phyloP scores from a whole-genome alignment of 2,888 invertebrate genomes.

The Cantharis lateralis region DNA sequence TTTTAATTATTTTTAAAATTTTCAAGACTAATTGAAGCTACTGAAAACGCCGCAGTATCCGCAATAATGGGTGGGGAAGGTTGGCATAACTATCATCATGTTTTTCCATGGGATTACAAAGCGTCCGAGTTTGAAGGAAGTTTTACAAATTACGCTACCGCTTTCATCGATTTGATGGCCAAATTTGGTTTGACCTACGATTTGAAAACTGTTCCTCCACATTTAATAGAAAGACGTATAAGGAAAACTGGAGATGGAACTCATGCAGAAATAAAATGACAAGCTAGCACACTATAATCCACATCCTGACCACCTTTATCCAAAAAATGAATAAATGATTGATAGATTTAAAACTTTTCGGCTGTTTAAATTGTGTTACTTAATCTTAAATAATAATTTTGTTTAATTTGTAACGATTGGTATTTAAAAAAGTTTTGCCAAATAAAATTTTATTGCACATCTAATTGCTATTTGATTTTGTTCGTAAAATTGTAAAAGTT shows the following conservation, averaged over 20 bases:
- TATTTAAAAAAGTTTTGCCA: neutral
- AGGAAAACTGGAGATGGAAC: constrained; percentile 75
- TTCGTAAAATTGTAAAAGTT: too few relatives aligned
- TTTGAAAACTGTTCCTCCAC: constrained; percentile 75
- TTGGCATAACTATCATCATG: constrained; percentile 88
- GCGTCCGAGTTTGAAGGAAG: constrained; percentile 80
- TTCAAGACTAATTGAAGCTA: constrained; percentile 67
- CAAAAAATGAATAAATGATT: neutral
- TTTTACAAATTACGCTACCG: constrained; percentile 73
- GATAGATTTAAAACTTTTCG: neutral
- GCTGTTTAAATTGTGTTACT: neutral
- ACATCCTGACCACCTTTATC: neutral
- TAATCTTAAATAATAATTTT: neutral
- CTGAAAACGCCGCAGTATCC: constrained; percentile 71
- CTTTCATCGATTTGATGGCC: constrained; percentile 80
- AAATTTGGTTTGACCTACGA: constrained; percentile 88
- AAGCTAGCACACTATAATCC: neutral
- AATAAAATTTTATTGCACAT: neutral
- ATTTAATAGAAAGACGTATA: constrained; percentile 71
- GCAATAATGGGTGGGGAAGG: constrained; percentile 75
- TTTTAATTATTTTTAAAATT: neutral
- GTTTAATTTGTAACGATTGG: neutral
- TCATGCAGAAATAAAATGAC: constrained; percentile 56
- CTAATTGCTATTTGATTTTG: neutral
- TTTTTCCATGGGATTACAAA: constrained; percentile 85